Percentiles rank a stretch among this genome's conserved stretches.
phyloP scores from a whole-genome alignment of 1,140 invertebrate species.

The Apis laboriosa region DNA sequence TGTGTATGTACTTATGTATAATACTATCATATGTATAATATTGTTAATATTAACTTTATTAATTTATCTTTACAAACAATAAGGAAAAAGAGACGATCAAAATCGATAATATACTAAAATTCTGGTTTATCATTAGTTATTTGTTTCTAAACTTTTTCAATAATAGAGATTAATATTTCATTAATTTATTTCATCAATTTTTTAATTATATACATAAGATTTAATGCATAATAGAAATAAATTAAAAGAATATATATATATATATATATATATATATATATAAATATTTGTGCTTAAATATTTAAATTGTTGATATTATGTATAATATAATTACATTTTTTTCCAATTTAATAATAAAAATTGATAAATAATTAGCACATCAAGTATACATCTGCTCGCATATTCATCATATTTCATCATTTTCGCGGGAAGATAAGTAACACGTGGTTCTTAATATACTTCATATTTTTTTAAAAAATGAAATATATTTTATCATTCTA shows the following conservation, averaged over 20 bases:
- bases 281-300: neutral
- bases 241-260: neutral
- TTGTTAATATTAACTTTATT: neutral
- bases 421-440: constrained; percentile 33
- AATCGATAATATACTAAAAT: neutral
- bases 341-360: neutral
- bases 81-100: neutral
- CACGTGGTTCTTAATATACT: constrained; percentile 8
- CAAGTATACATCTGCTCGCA: neutral
- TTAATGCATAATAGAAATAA: neutral
- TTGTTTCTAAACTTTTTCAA: neutral
- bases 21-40: neutral
- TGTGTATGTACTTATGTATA: neutral
- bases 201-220: no score
- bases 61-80: neutral
- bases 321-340: neutral
- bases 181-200: neutral
- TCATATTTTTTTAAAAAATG: neutral
- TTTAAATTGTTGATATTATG: neutral
- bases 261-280: neutral
- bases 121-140: neutral
- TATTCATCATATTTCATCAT: neutral
- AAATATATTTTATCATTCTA: neutral
- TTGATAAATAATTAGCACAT: neutral
- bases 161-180: neutral